phyloP scores from a whole-genome alignment of 2,888 invertebrate species.

The Clistopyga incitator region DNA sequence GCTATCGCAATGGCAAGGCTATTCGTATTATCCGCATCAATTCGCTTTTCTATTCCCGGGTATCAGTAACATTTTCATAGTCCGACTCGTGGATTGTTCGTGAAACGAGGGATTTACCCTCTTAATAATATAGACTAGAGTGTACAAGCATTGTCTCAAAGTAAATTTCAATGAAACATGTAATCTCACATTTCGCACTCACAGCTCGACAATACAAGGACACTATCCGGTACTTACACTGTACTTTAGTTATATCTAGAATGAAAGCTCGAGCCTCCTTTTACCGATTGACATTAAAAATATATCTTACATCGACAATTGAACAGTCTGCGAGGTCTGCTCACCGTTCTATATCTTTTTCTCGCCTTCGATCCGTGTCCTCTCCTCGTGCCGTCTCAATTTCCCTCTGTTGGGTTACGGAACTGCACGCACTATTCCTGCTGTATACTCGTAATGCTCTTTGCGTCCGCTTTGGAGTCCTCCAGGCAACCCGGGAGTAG shows the following conservation, averaged over 20 bases:
- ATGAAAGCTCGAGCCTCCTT: not conserved
- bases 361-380: conserved; percentile 37
- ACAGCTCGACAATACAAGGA: not conserved
- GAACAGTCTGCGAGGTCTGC: conserved; percentile 27
- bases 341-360: conserved; percentile 18
- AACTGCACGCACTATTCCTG: conserved; percentile 42
- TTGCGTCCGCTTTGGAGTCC: conserved; percentile 63
- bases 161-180: conserved; percentile 1
- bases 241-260: not conserved
- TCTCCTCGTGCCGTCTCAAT: conserved; percentile 39
- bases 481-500: conserved; percentile 61
- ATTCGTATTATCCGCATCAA: conserved; percentile 48
- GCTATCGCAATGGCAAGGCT: conserved; percentile 50
- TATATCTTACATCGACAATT: not conserved
- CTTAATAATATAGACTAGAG: conserved; percentile 8
- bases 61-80: conserved; percentile 54
- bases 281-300: not conserved
- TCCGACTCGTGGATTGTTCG: conserved; percentile 32
- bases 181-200: not conserved
- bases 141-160: not conserved
- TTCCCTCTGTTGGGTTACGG: conserved; percentile 43
- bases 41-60: conserved; percentile 46
- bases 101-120: conserved; percentile 5
- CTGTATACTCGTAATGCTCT: conserved; percentile 68
- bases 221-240: not conserved